Percentiles rank a stretch among this genome's conserved stretches.
Evolutionary conservation across 2,113 vertebrate genomes (phyloP).

Genomic region (Caranx melampygus): DNA sequence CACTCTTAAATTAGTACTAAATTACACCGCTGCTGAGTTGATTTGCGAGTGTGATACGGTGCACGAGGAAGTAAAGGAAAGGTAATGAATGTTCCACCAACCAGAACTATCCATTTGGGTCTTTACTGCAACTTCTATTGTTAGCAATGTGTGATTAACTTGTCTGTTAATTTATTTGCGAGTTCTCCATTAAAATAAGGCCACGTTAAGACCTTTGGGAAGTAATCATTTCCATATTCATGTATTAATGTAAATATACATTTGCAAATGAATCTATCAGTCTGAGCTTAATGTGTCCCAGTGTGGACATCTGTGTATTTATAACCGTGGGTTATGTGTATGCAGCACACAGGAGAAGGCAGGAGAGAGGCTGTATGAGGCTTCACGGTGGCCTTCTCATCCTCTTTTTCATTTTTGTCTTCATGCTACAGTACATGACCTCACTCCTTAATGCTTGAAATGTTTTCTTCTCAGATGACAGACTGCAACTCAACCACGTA

Average conservation of each 20-base stretch:
- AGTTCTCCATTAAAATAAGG: neutral
- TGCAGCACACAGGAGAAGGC: conserved; percentile 7
- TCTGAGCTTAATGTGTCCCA: neutral
- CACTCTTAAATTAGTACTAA: neutral
- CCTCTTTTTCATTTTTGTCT: neutral
- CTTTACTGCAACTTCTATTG: neutral
- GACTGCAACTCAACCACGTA: conserved; percentile 49
- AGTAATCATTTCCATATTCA: neutral
- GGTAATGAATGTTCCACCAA: neutral
- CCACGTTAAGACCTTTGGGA: neutral
- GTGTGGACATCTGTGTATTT: conserved; percentile 1
- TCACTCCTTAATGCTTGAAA: conserved; percentile 68
- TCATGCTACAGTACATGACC: conserved; percentile 3
- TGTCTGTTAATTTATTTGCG: neutral
- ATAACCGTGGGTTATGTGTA: neutral
- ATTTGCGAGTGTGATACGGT: conserved; percentile 29
- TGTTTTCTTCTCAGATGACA: conserved; percentile 77
- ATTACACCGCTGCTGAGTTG: conserved; percentile 25
- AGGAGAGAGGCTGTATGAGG: neutral
- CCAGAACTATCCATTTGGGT: neutral
- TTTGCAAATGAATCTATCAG: neutral
- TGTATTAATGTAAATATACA: neutral
- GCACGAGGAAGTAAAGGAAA: conserved; percentile 9
- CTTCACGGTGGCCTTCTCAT: neutral
- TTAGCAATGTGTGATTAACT: neutral